Evolutionary conservation across 2,888 invertebrate genomes (phyloP).

Genomic region (Beris morrisii): DNA sequence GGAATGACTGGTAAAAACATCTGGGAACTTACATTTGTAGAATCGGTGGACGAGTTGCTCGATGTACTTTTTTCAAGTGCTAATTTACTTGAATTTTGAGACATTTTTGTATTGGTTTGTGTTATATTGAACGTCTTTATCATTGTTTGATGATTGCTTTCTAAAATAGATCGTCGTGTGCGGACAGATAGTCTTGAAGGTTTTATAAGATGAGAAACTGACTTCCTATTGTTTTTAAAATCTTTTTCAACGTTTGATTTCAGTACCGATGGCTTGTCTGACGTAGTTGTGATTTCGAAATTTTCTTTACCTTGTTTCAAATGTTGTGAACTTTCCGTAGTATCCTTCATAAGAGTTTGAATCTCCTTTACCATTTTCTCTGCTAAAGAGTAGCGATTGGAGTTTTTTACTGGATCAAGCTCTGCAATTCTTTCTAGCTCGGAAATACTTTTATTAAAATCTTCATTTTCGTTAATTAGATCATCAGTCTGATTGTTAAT

Average conservation of each 20-base stretch:
- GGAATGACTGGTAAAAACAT: not conserved
- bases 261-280: no score
- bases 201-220: not conserved
- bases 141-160: not conserved
- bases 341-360: not conserved
- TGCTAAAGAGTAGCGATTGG: not conserved
- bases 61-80: no score
- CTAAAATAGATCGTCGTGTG: conserved; percentile 3
- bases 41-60: not conserved
- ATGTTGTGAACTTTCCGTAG: not conserved
- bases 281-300: not conserved
- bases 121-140: no score
- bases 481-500: not conserved
- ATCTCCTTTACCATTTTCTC: conserved; percentile 20
- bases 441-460: not conserved
- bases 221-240: not conserved
- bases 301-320: conserved; percentile 13
- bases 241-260: not conserved
- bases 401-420: not conserved
- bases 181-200: conserved; percentile 5
- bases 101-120: conserved; percentile 4
- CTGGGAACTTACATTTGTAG: not conserved
- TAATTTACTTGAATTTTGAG: conserved; percentile 11
- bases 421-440: not conserved
- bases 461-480: not conserved